Conservation (phyloP, 2,888 invertebrate species). For the Notodonta ziczac region DNA sequence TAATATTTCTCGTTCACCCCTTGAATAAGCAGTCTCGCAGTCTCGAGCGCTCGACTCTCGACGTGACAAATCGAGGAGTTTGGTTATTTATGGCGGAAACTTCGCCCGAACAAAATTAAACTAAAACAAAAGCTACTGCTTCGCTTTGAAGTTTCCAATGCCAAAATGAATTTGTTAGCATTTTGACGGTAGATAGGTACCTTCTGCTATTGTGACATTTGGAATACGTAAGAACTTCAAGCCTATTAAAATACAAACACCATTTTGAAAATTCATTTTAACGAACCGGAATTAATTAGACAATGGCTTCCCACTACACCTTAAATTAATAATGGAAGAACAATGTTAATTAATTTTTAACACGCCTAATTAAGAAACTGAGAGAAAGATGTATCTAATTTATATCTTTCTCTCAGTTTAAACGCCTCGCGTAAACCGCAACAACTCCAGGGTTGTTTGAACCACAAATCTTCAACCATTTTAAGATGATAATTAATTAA, state of each 20-base stretch:
- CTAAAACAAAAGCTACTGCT: not conserved
- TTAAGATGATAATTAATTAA: not conserved
- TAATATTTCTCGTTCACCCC: not conserved
- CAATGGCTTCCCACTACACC: too few relatives aligned
- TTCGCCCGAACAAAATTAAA: not conserved
- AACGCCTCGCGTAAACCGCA: not conserved
- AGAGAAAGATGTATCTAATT: not conserved
- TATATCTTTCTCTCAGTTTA: not conserved
- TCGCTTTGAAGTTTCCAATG: not conserved
- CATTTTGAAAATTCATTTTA: too few relatives aligned
- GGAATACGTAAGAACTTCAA: too few relatives aligned
- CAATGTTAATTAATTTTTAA: not conserved
- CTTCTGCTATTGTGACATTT: too few relatives aligned
- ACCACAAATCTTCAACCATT: not conserved
- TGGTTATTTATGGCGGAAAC: not conserved
- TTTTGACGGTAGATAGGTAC: not conserved
- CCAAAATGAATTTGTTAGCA: not conserved
- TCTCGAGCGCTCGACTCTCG: not conserved
- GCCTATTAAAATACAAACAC: too few relatives aligned
- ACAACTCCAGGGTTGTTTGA: not conserved
- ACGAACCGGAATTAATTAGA: too few relatives aligned
- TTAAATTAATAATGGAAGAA: too few relatives aligned
- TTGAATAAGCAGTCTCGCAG: not conserved
- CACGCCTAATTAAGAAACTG: not conserved
- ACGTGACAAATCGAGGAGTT: constrained; percentile 3